Evolutionary conservation across 2,113 vertebrate genomes (phyloP).

Genomic region (Misgurnus mizolepis): DNA sequence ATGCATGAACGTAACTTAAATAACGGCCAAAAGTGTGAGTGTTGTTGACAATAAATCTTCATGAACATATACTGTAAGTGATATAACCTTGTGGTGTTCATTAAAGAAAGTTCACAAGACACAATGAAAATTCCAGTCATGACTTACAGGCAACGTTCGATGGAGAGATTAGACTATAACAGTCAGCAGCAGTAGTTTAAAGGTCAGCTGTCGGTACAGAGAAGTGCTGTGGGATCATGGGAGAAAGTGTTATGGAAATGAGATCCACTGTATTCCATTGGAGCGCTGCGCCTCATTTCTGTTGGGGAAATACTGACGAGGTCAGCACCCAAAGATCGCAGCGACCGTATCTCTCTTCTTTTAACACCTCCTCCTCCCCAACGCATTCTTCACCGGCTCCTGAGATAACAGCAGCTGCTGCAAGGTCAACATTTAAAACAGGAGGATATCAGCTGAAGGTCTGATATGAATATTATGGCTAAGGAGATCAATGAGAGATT

Average conservation of each 20-base stretch:
- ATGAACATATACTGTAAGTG: background rate
- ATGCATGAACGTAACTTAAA: too few species aligned
- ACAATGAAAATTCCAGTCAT: constrained; percentile 6
- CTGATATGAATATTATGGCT: constrained; percentile 48
- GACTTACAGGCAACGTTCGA: background rate
- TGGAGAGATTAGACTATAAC: background rate
- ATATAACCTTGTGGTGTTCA: background rate
- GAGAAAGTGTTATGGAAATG: background rate
- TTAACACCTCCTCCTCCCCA: background rate
- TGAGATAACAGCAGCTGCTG: constrained; percentile 51
- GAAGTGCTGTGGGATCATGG: background rate
- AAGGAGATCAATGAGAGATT: constrained; percentile 22
- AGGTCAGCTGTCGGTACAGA: background rate
- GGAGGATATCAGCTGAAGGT: constrained; percentile 41
- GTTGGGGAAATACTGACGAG: constrained; percentile 12
- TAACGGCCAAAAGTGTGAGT: too few species aligned
- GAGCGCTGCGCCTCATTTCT: background rate
- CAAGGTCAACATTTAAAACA: constrained; percentile 46
- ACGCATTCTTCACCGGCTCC: constrained; percentile 36
- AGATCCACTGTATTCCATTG: background rate
- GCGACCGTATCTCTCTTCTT: background rate
- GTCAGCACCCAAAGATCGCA: constrained; percentile 24
- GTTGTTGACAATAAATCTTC: too few species aligned
- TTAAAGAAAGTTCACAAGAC: background rate
- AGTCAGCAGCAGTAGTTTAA: background rate